Base-by-base conservation (phyloP, 2,113 vertebrate genomes). In the Pterocles orientalis region DNA sequence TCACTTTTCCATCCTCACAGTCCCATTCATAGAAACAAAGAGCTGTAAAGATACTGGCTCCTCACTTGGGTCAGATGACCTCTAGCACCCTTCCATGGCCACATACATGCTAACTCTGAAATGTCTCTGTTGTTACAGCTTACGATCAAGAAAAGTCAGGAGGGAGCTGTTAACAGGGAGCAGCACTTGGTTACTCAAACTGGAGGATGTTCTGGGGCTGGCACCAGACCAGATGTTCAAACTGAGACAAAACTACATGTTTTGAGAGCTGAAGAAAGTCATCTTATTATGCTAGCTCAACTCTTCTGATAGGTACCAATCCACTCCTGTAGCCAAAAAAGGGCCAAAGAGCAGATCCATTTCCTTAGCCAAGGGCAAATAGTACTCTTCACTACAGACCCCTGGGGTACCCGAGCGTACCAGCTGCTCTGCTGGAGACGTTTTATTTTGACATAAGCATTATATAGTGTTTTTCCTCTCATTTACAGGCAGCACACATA, bases 21-120 rank as follows among this genome's bases (percentile, higher is more conserved):
- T 31, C 21, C 10, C 24, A 41, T 53, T 83, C 1, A 0, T n/a
- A 43, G 64, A 48, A 78, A 77, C 34, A 54, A 0, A 0, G 3
- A 81, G 20, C 20, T 70, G 10, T 72, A 61, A 70, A 61, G 26
- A 31, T 48, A 39, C 24, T 33, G 24, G 8, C 6, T 70, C 2
- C 18, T 81, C 17, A 51, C 18, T n/a, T 41, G 6, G 24, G 4
- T 65, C 39, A n/a, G 9, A 15, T 33, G n/a, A 31, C 17, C 12
- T 62, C 73, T 57, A 41, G 31, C 48, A 71, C 50, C 21, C 12
- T 56, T 36, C 20, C 8, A 2, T 14, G 47, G 48, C 39, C 17
- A 28, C 19, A 18, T 29, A 57, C 11, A 9, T 17, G 12, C 21
- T 26, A 61, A 48, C 17, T 43, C 36, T 21, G 33, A 71, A 51